Conservation (phyloP, 1,140 invertebrate genomes). For the Zaprionus taronus region DNA sequence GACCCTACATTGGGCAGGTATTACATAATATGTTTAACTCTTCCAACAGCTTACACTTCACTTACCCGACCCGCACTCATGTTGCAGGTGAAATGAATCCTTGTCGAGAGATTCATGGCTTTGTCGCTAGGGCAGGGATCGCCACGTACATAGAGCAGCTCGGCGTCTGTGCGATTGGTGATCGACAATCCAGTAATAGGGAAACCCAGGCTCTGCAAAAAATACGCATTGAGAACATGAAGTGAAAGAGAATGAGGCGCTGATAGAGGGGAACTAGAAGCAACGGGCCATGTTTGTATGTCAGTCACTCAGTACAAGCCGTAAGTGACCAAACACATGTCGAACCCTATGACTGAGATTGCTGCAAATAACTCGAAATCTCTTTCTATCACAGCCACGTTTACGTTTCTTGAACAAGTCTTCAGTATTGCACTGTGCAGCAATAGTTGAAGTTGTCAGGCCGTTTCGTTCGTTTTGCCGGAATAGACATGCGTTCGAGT, state of each 20-base stretch:
- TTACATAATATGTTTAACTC: background rate
- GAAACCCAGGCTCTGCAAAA: conserved; percentile 85
- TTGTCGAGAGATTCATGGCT: conserved; percentile 78
- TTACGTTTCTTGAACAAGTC: conserved; percentile 44
- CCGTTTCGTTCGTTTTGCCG: conserved; percentile 4
- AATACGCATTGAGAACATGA: background rate
- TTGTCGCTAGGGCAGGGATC: conserved; percentile 84
- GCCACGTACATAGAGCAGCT: conserved; percentile 84
- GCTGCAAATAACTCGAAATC: conserved; percentile 75
- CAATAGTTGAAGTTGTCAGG: background rate
- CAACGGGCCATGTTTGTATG: conserved; percentile 8
- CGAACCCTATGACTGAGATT: conserved; percentile 70
- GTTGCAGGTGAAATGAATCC: conserved; percentile 85
- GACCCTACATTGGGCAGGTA: conserved; percentile 71
- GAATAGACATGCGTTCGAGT: conserved; percentile 36
- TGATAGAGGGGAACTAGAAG: background rate
- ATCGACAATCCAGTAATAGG: conserved; percentile 72
- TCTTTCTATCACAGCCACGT: conserved; percentile 49
- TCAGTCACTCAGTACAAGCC: conserved; percentile 9
- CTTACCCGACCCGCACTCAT: conserved; percentile 83
- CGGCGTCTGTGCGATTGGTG: conserved; percentile 69
- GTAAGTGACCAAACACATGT: conserved; percentile 42
- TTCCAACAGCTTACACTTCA: conserved; percentile 15
- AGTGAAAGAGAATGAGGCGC: background rate
- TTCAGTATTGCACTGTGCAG: background rate